phyloP scores from a whole-genome alignment of 2,113 vertebrate species.

The Eptatretus burgeri region DNA sequence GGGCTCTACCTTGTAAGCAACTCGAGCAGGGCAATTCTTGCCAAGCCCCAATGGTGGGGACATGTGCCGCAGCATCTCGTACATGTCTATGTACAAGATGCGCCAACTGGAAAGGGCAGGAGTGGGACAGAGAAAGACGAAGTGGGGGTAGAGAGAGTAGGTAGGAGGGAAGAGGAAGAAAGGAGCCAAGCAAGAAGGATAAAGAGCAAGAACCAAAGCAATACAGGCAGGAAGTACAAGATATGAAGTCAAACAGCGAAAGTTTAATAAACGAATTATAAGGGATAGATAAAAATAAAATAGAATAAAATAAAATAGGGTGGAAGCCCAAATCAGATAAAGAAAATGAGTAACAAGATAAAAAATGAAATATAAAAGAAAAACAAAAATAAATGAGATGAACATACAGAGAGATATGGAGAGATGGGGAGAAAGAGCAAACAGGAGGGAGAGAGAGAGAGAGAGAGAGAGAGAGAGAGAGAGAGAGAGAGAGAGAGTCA shows the following conservation, averaged over 20 bases:
- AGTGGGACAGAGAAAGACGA: too few species aligned
- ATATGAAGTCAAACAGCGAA: too few species aligned
- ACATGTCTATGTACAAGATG: slow-evolving; percentile 1
- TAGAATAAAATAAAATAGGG: too few species aligned
- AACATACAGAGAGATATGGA: not conserved
- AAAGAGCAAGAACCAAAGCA: too few species aligned
- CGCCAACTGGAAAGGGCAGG: not conserved
- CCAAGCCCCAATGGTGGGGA: not conserved
- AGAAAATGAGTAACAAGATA: too few species aligned
- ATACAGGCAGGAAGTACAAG: too few species aligned
- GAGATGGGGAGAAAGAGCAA: not conserved
- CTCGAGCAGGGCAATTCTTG: slow-evolving; percentile 1
- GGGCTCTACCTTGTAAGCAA: not conserved
- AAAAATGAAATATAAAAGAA: too few species aligned
- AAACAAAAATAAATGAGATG: too few species aligned
- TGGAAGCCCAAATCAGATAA: too few species aligned
- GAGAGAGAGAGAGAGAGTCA: not conserved
- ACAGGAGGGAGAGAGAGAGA: not conserved
- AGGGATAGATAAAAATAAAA: too few species aligned
- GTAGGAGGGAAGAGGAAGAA: not conserved
- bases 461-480: not conserved
- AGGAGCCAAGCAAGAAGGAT: too few species aligned
- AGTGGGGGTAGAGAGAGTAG: not conserved
- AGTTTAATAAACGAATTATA: too few species aligned
- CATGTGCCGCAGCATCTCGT: not conserved